Percentiles rank a stretch among this genome's conserved stretches.
Conservation (phyloP, 2,888 invertebrate genomes). For the Liposcelis brunnea region DNA sequence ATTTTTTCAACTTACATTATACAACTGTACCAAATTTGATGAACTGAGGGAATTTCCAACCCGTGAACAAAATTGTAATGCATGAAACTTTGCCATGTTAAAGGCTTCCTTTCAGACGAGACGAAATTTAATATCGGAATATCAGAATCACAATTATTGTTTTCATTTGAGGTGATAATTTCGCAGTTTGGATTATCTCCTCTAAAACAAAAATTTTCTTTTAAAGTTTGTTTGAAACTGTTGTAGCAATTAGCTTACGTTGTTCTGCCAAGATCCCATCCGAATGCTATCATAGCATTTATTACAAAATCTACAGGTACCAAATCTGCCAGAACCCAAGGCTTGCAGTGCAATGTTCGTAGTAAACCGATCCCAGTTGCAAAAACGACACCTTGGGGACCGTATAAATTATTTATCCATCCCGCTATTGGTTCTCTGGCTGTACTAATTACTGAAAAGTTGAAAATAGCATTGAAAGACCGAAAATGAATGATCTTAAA, state of each 20-base stretch:
- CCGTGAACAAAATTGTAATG: not conserved
- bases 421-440: slow-evolving; percentile 29
- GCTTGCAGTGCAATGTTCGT: slow-evolving; percentile 36
- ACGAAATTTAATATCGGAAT: slow-evolving; percentile 2
- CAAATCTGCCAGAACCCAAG: slow-evolving; percentile 31
- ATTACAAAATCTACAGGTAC: slow-evolving; percentile 35
- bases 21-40: no score
- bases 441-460: slow-evolving; percentile 23
- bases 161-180: no score
- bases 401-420: slow-evolving; percentile 56
- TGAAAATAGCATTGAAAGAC: slow-evolving; percentile 1
- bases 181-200: not conserved
- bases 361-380: slow-evolving; percentile 40
- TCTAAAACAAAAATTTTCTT: not conserved
- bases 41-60: not conserved
- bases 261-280: slow-evolving; percentile 21
- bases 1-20: no score
- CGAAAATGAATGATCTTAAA: no score
- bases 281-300: slow-evolving; percentile 32
- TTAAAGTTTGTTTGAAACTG: no score
- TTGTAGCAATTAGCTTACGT: no score
- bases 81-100: not conserved
- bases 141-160: no score
- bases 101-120: not conserved
- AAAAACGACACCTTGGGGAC: slow-evolving; percentile 37